Conservation (phyloP, 1,140 invertebrate genomes). For the Lethrus apterus region DNA sequence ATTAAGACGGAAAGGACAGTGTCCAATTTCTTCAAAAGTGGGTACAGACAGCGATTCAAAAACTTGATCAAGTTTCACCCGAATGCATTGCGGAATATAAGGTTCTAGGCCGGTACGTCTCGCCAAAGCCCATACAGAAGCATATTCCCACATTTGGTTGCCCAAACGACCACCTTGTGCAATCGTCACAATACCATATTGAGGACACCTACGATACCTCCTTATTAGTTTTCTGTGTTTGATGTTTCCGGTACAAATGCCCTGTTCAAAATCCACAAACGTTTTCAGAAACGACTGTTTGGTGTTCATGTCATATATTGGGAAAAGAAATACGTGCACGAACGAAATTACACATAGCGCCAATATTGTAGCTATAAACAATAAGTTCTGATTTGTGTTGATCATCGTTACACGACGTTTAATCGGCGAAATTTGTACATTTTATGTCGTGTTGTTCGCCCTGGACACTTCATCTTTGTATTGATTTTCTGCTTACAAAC, state of each 20-base stretch:
- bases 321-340: slow-evolving; percentile 56
- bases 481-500: too few relatives aligned
- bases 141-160: slow-evolving; percentile 61
- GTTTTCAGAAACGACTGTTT: slow-evolving; percentile 39
- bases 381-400: slow-evolving; percentile 43
- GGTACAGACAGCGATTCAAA: slow-evolving; percentile 53
- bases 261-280: slow-evolving; percentile 47
- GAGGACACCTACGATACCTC: slow-evolving; percentile 44
- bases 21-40: slow-evolving; percentile 48
- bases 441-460: too few relatives aligned
- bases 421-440: not conserved
- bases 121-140: slow-evolving; percentile 51
- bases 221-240: slow-evolving; percentile 42
- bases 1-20: slow-evolving; percentile 45
- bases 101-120: slow-evolving; percentile 51
- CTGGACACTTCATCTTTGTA: too few relatives aligned
- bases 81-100: slow-evolving; percentile 50
- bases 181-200: slow-evolving; percentile 50
- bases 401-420: slow-evolving; percentile 29
- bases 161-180: slow-evolving; percentile 52
- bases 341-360: slow-evolving; percentile 51
- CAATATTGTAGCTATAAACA: slow-evolving; percentile 51
- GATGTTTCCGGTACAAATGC: slow-evolving; percentile 46
- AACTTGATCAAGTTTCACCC: slow-evolving; percentile 45
- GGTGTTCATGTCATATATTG: slow-evolving; percentile 47